Evolutionary conservation across 1,140 invertebrate species (phyloP), one percentile per base, ranked within the genome.

Genomic region (Musca domestica): DNA sequence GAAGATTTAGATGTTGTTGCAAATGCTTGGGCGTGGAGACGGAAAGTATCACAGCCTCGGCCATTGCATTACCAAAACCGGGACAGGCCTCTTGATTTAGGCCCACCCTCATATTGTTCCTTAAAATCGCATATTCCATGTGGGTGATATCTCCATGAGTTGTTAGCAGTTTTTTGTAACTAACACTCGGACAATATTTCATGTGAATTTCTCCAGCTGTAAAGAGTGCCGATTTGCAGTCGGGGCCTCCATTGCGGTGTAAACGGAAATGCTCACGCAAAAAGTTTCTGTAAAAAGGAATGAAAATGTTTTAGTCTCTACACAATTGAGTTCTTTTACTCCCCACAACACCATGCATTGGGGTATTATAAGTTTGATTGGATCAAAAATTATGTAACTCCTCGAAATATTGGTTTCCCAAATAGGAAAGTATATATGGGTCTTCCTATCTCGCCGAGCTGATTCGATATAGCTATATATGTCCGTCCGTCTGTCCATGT

Each of bases 61-160:
- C 68, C 5, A 73, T n/a, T 12, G 70, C 70, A 41, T 69, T 66
- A 12, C 64, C 70, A 47, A 73, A 73, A 19, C 68, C 68, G 2
- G 89, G 88, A 81, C 92, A 92, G 1, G 90, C 70, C 52, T 71
- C 67, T 25, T 69, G 90, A 63, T 88, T 79, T 73, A 89, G 87
- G 17, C 86, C 78, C 19, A 84, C 82, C 10, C 88, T 87, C 70
- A 87, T 86, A 72, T 90, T 73, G 76, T 85, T 88, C 75, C 90
- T 91, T 71, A 87, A 86, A 27, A 89, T 73, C 74, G 85, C 89
- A 81, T 91, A 91, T 71, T 90, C 85, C 66, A 92, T 85, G 76
- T 90, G 89, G 1, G 88, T 87, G 85, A 91, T 88, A 84, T 91
- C 89, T 74, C 92, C 91, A 76, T 93, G 91, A 48, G 63, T 68